Conservation (phyloP, 1,140 invertebrate species). For the Brachionus manjavacas region DNA sequence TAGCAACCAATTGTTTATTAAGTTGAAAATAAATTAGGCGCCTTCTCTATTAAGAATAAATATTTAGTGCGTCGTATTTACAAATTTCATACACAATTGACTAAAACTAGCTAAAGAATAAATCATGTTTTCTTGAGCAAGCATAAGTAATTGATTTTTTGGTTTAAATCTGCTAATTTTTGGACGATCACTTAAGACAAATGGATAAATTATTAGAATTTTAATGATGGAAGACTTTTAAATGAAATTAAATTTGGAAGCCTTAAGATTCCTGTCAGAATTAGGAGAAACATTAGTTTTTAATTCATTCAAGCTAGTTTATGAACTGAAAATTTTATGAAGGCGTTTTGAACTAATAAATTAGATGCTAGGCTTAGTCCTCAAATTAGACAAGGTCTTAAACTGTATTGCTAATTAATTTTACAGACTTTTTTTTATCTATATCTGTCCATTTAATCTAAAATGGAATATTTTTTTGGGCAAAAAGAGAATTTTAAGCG, state of each 20-base stretch:
- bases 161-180: not conserved
- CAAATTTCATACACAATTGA: not conserved
- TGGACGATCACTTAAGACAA: not conserved
- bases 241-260: not conserved
- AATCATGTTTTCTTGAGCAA: not conserved
- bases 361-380: not conserved
- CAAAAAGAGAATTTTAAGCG: not conserved
- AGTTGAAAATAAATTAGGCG: not conserved
- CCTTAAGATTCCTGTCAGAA: not conserved
- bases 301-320: not conserved
- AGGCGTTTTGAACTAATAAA: not conserved
- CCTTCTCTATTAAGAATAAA: not conserved
- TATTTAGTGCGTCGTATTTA: not conserved
- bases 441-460: not conserved
- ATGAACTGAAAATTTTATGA: not conserved
- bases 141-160: not conserved
- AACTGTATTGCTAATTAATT: not conserved
- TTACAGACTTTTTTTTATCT: not conserved
- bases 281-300: not conserved
- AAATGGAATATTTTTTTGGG: not conserved
- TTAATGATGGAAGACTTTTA: not conserved
- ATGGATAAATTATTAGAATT: not conserved
- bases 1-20: constrained; percentile 21
- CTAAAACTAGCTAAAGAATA: not conserved
- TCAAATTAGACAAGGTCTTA: not conserved